Evolutionary conservation across 2,113 vertebrate species (phyloP).

Genomic region (Riparia riparia): DNA sequence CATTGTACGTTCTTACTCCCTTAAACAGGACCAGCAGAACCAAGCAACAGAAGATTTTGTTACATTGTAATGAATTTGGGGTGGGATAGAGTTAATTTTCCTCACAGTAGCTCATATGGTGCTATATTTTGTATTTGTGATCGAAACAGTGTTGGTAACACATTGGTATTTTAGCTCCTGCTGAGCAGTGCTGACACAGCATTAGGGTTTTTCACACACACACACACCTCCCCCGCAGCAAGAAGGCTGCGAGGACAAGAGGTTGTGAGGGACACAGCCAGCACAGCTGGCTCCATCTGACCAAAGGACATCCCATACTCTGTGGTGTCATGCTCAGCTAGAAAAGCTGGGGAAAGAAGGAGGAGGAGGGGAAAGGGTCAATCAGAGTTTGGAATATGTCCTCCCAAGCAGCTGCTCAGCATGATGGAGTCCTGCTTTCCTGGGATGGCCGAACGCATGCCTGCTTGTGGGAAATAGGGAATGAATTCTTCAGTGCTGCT

Average conservation of each 20-base stretch:
- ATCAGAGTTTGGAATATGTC: not conserved
- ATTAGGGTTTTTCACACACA: not conserved
- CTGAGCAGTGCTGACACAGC: not conserved
- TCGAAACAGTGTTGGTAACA: not conserved
- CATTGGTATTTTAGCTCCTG: not conserved
- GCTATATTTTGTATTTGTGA: not conserved
- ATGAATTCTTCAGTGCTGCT: not conserved
- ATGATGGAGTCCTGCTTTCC: not conserved
- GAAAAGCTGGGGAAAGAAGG: not conserved
- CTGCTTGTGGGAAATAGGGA: not conserved
- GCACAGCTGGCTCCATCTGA: not conserved
- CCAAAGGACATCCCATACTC: not conserved
- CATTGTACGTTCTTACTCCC: not conserved
- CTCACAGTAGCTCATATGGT: not conserved
- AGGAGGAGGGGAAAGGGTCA: not conserved
- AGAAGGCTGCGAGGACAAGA: not conserved
- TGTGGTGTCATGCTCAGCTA: not conserved
- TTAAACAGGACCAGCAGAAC: not conserved
- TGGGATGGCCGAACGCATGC: not conserved
- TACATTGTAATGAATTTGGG: not conserved
- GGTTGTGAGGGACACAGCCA: not conserved
- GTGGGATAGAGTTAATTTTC: not conserved
- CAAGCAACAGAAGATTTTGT: not conserved
- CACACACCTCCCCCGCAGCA: accelerated
- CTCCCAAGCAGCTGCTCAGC: not conserved